phyloP scores from a whole-genome alignment of 2,113 vertebrate genomes.

The Isichthys henryi region DNA sequence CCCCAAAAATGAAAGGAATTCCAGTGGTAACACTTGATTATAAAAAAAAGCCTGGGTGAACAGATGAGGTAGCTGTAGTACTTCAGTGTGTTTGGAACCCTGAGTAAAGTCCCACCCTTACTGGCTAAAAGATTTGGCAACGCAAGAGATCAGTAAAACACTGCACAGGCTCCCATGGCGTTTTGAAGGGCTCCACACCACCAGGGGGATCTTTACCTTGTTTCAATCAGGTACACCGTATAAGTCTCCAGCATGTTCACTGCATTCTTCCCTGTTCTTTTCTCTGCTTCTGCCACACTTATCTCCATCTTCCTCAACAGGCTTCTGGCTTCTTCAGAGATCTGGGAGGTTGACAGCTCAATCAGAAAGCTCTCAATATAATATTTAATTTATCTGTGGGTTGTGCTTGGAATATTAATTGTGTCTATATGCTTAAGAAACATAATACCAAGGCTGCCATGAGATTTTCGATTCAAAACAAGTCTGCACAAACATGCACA shows the following conservation, averaged over 20 bases:
- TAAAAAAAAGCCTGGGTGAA: background rate
- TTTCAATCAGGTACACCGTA: conserved; percentile 91
- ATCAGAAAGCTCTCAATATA: background rate
- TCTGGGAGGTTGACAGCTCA: conserved; percentile 43
- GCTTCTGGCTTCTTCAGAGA: conserved; percentile 65
- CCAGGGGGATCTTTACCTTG: conserved; percentile 58
- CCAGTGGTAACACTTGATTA: background rate
- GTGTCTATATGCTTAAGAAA: background rate
- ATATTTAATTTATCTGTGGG: background rate
- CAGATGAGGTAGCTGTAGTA: background rate
- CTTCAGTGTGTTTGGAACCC: background rate
- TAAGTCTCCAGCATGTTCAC: conserved; percentile 92
- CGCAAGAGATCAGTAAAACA: background rate
- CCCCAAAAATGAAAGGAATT: background rate
- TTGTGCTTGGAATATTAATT: background rate
- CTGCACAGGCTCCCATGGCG: background rate
- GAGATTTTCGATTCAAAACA: too few species aligned
- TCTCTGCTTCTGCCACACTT: conserved; percentile 85
- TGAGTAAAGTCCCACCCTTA: background rate
- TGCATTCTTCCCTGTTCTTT: conserved; percentile 80
- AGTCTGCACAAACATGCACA: background rate
- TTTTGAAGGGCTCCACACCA: background rate
- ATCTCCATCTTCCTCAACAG: conserved; percentile 84
- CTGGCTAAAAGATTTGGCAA: background rate
- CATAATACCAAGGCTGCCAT: background rate